Conservation (phyloP, 2,797 vertebrate species). For the Harpagifer antarcticus region DNA sequence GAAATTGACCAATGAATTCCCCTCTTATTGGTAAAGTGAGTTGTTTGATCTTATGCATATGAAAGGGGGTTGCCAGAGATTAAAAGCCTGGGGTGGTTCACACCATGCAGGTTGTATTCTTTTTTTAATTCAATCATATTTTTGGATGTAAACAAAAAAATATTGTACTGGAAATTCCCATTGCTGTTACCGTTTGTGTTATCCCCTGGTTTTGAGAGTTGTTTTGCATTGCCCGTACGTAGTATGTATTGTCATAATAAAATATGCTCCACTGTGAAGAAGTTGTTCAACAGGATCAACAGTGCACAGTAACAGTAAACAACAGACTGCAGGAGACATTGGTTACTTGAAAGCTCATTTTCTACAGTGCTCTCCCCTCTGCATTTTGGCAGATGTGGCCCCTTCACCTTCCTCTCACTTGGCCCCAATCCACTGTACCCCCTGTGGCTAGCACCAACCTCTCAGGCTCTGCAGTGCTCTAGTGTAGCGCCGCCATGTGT, state of each 20-base stretch:
- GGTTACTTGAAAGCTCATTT: slow-evolving; percentile 54
- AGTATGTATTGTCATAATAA: slow-evolving; percentile 29
- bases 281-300: not conserved
- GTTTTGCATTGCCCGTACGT: not conserved
- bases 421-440: slow-evolving; percentile 50
- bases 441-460: slow-evolving; percentile 56
- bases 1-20: slow-evolving; percentile 73
- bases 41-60: slow-evolving; percentile 61
- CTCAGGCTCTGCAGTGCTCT: slow-evolving; percentile 46
- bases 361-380: slow-evolving; percentile 45
- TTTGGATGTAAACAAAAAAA: slow-evolving; percentile 2
- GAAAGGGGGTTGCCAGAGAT: slow-evolving; percentile 43
- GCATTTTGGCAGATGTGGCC: slow-evolving; percentile 61
- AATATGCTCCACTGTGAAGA: slow-evolving; percentile 36
- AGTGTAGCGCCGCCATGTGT: slow-evolving; percentile 53
- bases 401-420: slow-evolving; percentile 55
- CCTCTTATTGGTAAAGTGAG: slow-evolving; percentile 69
- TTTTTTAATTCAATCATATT: slow-evolving; percentile 6
- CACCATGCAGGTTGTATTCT: slow-evolving; percentile 5
- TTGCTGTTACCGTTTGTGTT: not conserved
- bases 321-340: slow-evolving; percentile 32
- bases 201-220: not conserved
- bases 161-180: not conserved
- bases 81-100: slow-evolving; percentile 24
- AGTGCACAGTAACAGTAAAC: not conserved